These are phyloP conservation scores for Clarias platycephalus DNA, from an alignment of 2,797 vertebrate species.

Conservation along the genomic window DNA sequence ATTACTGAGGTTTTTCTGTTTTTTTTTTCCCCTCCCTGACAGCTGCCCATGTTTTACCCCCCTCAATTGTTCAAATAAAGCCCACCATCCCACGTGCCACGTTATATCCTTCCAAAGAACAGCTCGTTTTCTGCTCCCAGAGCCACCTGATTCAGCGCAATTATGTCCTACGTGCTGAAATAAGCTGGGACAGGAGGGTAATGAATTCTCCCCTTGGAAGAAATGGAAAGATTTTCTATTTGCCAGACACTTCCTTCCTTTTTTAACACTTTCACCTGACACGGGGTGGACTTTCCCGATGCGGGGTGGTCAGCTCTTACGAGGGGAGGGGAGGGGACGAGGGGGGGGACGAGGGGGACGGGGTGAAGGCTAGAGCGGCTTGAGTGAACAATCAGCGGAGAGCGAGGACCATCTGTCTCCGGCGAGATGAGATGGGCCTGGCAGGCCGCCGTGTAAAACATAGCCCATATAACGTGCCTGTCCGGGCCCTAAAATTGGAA, in stretches of 20 bases:
- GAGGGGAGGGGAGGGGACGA: background rate
- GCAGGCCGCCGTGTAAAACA: slow-evolving; percentile 61
- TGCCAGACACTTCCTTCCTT: slow-evolving; percentile 56
- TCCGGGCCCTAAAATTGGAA: slow-evolving; percentile 65
- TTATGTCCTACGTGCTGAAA: slow-evolving; percentile 56
- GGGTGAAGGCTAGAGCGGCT: slow-evolving; percentile 38
- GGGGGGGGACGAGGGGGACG: background rate
- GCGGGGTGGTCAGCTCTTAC: slow-evolving; percentile 2
- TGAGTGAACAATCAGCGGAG: slow-evolving; percentile 63
- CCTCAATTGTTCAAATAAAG: background rate
- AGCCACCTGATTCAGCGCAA: slow-evolving; percentile 48
- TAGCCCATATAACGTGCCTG: slow-evolving; percentile 59
- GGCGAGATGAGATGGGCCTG: slow-evolving; percentile 58
- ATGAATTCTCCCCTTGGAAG: slow-evolving; percentile 54
- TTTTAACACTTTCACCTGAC: slow-evolving; percentile 55
- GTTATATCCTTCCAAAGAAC: slow-evolving; percentile 15
- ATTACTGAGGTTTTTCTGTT: background rate
- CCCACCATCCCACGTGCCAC: background rate
- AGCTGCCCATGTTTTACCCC: background rate
- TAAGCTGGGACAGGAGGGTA: slow-evolving; percentile 55
- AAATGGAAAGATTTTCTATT: slow-evolving; percentile 58
- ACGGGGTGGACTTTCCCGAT: slow-evolving; percentile 41
- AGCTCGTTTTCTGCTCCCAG: slow-evolving; percentile 30
- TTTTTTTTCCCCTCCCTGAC: background rate
- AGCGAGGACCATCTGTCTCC: slow-evolving; percentile 65